Base-by-base conservation (phyloP, 2,797 vertebrate species). In the Ctenopoma kingsleyae region DNA sequence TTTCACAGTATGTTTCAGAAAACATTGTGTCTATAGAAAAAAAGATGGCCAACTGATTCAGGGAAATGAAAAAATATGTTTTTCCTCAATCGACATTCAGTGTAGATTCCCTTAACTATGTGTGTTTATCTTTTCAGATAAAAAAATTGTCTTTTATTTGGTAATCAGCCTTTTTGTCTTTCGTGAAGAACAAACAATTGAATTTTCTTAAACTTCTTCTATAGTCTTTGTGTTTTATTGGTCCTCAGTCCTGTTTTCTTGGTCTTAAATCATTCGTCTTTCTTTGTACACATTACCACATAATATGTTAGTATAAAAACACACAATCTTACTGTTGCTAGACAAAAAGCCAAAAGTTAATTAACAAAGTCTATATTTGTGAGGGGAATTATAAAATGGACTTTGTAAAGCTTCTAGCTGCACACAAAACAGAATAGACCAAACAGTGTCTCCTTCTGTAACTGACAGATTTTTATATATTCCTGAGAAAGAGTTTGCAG, bases 401-500 rank as follows among this genome's bases (percentile, higher is more conserved):
- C 47, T 64, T 8, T 56, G 3, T 27, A 23, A 52, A 35, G 3
- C 20, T 30, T 44, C 2, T 64, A 44, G 57, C 53, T 53, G 25
- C 16, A n/a, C n/a, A n/a, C n/a, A n/a, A n/a, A n/a, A n/a, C n/a
- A n/a, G n/a, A n/a, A n/a, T n/a, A n/a, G n/a, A n/a, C n/a, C n/a
- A n/a, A n/a, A 17, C 38, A 44, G 23, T 2, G 6, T 13, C 25
- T 47, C 22, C 23, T 44, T 54, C n/a, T 70, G 5, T 38, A 27
- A 55, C 15, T 19, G 20, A 38, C 16, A 40, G 9, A 5, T 67
- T 69, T 60, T 40, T n/a, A 66, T 32, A 6, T 30, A 49, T 44
- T 67, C 22, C 22, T 38, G 7, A 51, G 35, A 23, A 41, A 44
- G 64, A 12, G 44, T 66, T 80, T 62, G 32, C 38, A 43, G 50